Base-by-base conservation (phyloP, 2,113 vertebrate species). In the Pterocles gutturalis region DNA sequence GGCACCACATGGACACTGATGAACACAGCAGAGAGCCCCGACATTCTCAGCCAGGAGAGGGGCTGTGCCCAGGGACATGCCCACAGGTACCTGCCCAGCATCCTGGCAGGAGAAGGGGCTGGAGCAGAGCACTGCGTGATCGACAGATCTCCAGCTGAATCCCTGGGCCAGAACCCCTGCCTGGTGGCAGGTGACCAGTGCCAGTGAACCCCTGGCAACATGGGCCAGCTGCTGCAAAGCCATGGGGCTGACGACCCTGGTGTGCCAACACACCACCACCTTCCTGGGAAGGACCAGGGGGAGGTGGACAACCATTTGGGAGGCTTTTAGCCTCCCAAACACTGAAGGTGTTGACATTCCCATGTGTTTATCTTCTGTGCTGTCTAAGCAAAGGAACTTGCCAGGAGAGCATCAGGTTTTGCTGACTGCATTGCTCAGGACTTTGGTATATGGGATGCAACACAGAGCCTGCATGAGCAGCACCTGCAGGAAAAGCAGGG, bases 151-250 rank as follows among this genome's bases (percentile, higher is more conserved):
- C 83, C 2, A 2, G 9, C 7, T 49, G 66, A 54, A 67, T 43
- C 49, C 34, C 67, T 41, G 24, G 22, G 14, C 11, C 22, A 64
- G 49, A 71, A 41, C n/a, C 0, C 1, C 65, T 53, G 65, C 26
- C 11, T 10, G 0, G 8, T 17, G 57, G 24, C 34, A 53, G 16
- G 14, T 2, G 1, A 28, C 13, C 4, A 1, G 46, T 21, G 28
- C 36, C 38, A 46, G 51, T 36, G 46, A 72, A 48, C 12, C 12
- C 11, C 2, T 1, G n/a, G 46, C 48, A 62, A 29, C 8, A n/a
- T 1, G 6, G 73, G 34, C 5, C 51, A 33, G 28, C 16, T 21
- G 26, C 31, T 61, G 26, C 60, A 79, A 55, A 73, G 34, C 41
- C 7, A 25, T 28, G 3, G 7, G 38, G 4, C 29, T 55, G 61